phyloP scores from a whole-genome alignment of 2,888 invertebrate species.

The Nudaria mundana region DNA sequence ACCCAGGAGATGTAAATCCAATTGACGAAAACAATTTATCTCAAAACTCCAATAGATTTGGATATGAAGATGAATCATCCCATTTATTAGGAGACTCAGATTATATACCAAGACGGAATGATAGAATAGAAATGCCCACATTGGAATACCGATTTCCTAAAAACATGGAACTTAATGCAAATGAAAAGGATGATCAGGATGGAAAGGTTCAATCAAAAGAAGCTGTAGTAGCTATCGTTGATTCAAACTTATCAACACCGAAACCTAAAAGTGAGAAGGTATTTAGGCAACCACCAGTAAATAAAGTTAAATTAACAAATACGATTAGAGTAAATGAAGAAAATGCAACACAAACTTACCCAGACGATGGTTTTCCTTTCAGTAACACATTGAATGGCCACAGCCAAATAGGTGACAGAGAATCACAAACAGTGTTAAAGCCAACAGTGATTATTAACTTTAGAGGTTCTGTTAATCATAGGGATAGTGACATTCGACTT shows the following conservation, averaged over 20 bases:
- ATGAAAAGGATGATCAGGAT: too few species aligned
- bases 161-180: constrained; percentile 24
- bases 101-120: constrained; percentile 66
- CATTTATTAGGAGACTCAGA: constrained; percentile 57
- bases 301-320: constrained; percentile 40
- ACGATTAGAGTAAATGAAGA: constrained; percentile 34
- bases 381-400: constrained; percentile 66
- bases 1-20: constrained; percentile 56
- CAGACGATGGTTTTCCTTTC: constrained; percentile 41
- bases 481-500: constrained; percentile 63
- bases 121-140: constrained; percentile 68
- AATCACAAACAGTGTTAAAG: constrained; percentile 71
- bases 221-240: constrained; percentile 58
- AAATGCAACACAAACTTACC: constrained; percentile 26
- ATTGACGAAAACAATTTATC: constrained; percentile 63
- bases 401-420: constrained; percentile 73
- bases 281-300: constrained; percentile 28
- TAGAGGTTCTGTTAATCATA: constrained; percentile 61
- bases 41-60: constrained; percentile 52
- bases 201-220: constrained; percentile 43
- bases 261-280: constrained; percentile 47
- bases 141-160: constrained; percentile 66
- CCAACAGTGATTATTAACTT: constrained; percentile 75
- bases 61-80: constrained; percentile 51
- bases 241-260: constrained; percentile 41